Conservation (phyloP, 30 jellyfish, hydroid and myxozoan genomes). For the Pseudorhiza aurosa region DNA sequence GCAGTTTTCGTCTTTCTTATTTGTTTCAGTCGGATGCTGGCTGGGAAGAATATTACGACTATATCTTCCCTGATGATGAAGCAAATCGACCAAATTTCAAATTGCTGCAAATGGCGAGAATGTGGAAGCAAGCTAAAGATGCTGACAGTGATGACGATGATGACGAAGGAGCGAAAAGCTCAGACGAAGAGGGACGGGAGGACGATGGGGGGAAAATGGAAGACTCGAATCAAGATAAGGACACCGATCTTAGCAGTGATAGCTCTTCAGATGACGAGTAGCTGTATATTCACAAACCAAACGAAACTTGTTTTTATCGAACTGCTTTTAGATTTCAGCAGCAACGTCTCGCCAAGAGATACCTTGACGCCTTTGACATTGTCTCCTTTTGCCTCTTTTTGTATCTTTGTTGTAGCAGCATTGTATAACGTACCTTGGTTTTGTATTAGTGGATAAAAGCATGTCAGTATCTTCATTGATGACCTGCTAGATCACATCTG, state of each 20-base stretch:
- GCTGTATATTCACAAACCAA: too few relatives aligned
- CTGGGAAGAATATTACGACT: conserved; percentile 99
- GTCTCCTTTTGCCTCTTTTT: too few relatives aligned
- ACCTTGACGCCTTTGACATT: too few relatives aligned
- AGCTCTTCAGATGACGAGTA: conserved; percentile 11
- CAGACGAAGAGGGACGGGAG: background rate
- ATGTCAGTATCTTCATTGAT: too few relatives aligned
- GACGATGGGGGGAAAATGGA: background rate
- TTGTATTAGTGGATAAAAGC: too few relatives aligned
- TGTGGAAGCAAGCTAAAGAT: conserved; percentile 90
- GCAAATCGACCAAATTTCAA: conserved; percentile 95
- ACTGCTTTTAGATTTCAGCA: too few relatives aligned
- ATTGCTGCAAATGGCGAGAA: conserved; percentile 93
- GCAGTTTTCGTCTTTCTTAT: too few relatives aligned
- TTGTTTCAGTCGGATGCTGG: conserved; percentile 91
- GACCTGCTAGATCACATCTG: too few relatives aligned
- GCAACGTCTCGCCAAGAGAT: too few relatives aligned
- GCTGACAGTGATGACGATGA: conserved; percentile 41
- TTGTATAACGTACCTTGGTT: too few relatives aligned
- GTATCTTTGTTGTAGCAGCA: too few relatives aligned
- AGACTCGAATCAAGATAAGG: conserved; percentile 39
- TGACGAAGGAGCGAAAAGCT: background rate
- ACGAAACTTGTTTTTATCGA: too few relatives aligned
- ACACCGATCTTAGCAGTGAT: conserved; percentile 61
- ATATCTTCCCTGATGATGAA: conserved; percentile 95